A percentile compares a stretch with the other conserved stretches of the same genome.
These are phyloP conservation scores for Lophotriccus pileatus DNA, from an alignment of 2,797 vertebrate genomes.

Conservation along the genomic window DNA sequence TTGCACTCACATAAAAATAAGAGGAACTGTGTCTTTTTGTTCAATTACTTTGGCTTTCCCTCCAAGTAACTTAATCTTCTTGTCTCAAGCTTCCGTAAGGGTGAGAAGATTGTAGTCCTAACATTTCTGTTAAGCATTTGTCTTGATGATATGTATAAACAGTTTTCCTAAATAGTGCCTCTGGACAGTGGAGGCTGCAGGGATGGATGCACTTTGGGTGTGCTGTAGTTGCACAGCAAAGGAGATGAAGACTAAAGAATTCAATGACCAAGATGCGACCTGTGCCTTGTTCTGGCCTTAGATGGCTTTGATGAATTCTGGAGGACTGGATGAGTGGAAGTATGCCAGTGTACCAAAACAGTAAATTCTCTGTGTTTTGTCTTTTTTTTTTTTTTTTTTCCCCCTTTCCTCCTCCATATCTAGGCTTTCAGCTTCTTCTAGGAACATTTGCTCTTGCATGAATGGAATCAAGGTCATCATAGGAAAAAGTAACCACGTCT, in stretches of 20 bases:
- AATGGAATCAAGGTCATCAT: neutral
- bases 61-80: neutral
- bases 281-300: neutral
- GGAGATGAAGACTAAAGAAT: neutral
- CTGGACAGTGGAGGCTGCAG: neutral
- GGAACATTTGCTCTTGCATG: conserved; percentile 16
- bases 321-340: neutral
- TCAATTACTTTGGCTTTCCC: neutral
- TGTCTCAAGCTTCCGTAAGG: neutral
- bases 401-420: neutral
- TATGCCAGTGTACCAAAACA: neutral
- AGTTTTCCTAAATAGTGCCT: neutral
- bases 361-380: neutral
- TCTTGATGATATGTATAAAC: neutral
- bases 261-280: neutral
- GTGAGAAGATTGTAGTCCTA: neutral
- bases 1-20: neutral
- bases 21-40: neutral
- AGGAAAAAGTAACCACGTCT: neutral
- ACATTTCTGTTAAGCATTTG: neutral
- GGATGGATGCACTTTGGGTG: neutral
- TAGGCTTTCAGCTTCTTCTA: neutral
- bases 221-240: neutral
- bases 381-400: neutral
- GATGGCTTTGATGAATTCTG: neutral